These are phyloP conservation scores for Cichladusa arquata DNA, from an alignment of 2,113 vertebrate species.

Conservation along the genomic window DNA sequence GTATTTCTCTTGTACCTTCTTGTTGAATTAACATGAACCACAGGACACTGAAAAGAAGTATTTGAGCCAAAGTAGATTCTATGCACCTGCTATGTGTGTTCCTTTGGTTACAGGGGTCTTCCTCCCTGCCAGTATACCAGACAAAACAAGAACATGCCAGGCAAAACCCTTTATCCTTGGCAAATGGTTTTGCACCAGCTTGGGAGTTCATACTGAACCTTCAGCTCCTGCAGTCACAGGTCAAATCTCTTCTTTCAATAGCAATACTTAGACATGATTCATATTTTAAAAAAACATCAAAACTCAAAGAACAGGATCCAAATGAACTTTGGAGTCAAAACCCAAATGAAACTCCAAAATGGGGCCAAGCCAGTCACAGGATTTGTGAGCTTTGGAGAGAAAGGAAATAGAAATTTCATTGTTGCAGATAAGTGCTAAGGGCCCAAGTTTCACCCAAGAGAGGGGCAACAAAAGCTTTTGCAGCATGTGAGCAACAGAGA, in stretches of 20 bases:
- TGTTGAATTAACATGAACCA: not conserved
- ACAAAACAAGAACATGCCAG: not conserved
- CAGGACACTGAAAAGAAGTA: not conserved
- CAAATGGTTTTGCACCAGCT: not conserved
- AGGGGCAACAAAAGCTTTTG: not conserved
- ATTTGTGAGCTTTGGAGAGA: not conserved
- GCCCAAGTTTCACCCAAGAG: not conserved
- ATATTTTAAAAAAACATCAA: not conserved
- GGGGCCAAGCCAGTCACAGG: not conserved
- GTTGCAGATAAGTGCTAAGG: not conserved
- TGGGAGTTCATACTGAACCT: not conserved
- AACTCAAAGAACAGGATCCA: not conserved
- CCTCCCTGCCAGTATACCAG: not conserved
- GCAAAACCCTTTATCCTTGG: not conserved
- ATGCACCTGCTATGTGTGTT: not conserved
- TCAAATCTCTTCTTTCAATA: not conserved
- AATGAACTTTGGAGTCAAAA: not conserved
- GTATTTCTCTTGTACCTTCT: not conserved
- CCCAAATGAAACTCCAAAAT: not conserved
- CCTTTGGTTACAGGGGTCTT: not conserved
- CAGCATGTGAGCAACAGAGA: not conserved
- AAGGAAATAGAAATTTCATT: not conserved
- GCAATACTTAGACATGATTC: not conserved
- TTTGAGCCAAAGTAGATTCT: not conserved
- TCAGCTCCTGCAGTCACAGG: not conserved